Evolutionary conservation across 2,113 vertebrate species (phyloP).

Genomic region (Phasianus colchicus): DNA sequence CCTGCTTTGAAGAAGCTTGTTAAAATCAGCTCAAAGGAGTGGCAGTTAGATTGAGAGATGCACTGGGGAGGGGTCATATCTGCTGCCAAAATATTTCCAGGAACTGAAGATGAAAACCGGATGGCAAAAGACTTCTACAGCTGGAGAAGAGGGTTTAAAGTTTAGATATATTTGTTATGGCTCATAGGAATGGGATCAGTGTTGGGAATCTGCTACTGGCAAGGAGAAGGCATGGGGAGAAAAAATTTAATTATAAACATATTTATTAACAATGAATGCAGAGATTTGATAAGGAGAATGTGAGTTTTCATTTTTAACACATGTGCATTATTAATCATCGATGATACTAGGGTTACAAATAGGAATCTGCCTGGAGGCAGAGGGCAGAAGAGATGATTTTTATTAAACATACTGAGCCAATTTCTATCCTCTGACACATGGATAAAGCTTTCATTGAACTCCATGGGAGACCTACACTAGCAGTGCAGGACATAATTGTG

Average conservation of each 20-base stretch:
- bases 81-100: conserved; percentile 30
- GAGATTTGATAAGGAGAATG: not conserved
- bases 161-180: conserved; percentile 2
- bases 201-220: conserved; percentile 22
- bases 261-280: conserved; percentile 4
- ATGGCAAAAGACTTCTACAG: not conserved
- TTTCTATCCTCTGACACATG: not conserved
- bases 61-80: not conserved
- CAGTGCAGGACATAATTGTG: not conserved
- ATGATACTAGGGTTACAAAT: not conserved
- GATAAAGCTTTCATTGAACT: not conserved
- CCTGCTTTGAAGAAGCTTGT: not conserved
- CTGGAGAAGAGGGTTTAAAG: conserved; percentile 30
- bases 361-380: not conserved
- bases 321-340: conserved; percentile 14
- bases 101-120: not conserved
- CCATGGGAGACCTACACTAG: not conserved
- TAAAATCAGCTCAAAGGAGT: not conserved
- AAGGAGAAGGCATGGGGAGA: not conserved
- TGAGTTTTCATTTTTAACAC: conserved; percentile 39
- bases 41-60: not conserved
- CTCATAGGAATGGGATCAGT: not conserved
- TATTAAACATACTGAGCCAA: conserved; percentile 15
- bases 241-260: conserved; percentile 42
- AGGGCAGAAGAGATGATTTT: conserved; percentile 1